A percentile compares a stretch with the other conserved stretches of the same genome.
Evolutionary conservation across 2,797 vertebrate species (phyloP).

Genomic region (Diglossa cyanea): DNA sequence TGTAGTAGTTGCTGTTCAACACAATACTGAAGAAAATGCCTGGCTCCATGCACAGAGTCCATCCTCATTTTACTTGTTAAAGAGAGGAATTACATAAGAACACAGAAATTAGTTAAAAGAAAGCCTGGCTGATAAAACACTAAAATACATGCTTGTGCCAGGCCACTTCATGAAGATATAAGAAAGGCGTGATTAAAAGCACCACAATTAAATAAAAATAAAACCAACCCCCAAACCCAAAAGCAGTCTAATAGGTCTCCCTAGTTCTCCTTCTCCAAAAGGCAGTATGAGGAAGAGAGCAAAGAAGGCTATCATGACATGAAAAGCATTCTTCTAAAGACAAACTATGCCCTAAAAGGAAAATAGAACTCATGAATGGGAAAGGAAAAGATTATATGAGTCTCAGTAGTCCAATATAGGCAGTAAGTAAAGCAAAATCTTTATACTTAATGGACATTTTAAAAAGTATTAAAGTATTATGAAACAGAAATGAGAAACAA

Average conservation of each 20-base stretch:
- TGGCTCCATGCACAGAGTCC: not conserved
- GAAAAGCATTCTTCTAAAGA: not conserved
- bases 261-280: not conserved
- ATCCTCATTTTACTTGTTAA: not conserved
- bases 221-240: not conserved
- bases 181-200: not conserved
- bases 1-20: not conserved
- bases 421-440: not conserved
- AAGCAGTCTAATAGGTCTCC: not conserved
- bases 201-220: not conserved
- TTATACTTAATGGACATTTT: not conserved
- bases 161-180: not conserved
- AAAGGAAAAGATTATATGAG: not conserved
- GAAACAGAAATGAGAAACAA: conserved; percentile 26
- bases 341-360: not conserved
- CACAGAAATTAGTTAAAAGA: not conserved
- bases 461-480: not conserved
- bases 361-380: not conserved
- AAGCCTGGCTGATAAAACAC: not conserved
- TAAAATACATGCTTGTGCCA: not conserved
- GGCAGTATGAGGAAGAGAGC: not conserved
- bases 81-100: not conserved
- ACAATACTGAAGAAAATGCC: not conserved
- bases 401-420: not conserved
- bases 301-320: not conserved